Evolutionary conservation across 2,113 vertebrate species (phyloP), one percentile per base, ranked within the genome.

Genomic region (Ursus arctos): DNA sequence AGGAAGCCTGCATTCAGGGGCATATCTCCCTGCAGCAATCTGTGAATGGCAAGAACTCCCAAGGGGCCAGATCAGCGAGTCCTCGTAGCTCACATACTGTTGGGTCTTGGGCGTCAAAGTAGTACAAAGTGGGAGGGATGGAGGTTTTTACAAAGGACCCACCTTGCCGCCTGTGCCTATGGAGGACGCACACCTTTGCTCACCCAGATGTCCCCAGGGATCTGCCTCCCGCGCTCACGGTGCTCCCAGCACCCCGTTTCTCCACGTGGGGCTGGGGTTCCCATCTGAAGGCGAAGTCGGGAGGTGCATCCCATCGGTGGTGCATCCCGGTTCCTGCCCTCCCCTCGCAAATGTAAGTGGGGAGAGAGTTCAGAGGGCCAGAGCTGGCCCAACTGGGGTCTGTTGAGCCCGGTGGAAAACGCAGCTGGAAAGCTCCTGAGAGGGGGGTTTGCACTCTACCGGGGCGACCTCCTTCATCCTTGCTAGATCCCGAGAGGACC

Each of bases 121-220:
- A 31, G 28, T 12, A 5, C 47, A 57, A 55, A 69, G 47, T 13
- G 5, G 10, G 28, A 86, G 43, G 28, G 14, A 61, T 19, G 59
- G 53, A 40, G 31, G 26, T 43, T 77, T 71, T 12, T 7, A 0
- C 47, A 33, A 51, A 22, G 1, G 22, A 59, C 4, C 84, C 10
- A 10, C 22, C 36, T 33, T 0, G 3, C n/a, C 0, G 0, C 22
- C 49, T 13, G 21, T 5, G 0, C 28, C 3, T 0, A 0, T 21
- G 7, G 16, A 43, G 36, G 63, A 51, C 9, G 3, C 88, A 36
- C 36, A 24, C 22, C 16, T 31, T 11, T 15, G 55, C 13, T 8
- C 9, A 8, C 9, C 26, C 14, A 0, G 21, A 5, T 13, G 69
- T 18, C 69, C 36, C 79, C 0, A 22, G 82, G 53, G 26, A 15